These are phyloP conservation scores for Horisme vitalbata DNA, from an alignment of 2,888 invertebrate species.

Conservation along the genomic window DNA sequence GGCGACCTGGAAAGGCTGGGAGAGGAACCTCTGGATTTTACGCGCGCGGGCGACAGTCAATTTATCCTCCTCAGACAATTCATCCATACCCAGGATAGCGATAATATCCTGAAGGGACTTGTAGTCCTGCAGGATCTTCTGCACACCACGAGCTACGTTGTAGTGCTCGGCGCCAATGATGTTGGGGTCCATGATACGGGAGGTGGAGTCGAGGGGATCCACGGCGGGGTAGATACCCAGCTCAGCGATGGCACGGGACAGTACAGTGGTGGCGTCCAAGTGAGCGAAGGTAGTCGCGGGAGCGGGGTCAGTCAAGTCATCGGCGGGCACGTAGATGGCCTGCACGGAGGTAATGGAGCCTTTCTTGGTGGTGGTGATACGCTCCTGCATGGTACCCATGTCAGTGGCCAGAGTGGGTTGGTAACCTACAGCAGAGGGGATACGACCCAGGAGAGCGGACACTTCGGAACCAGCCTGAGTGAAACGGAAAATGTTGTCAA, in stretches of 20 bases:
- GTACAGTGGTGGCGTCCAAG: constrained; percentile 97
- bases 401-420: constrained; percentile 98
- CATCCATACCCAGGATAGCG: constrained; percentile 93
- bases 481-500: constrained; percentile 98
- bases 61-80: constrained; percentile 97
- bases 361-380: constrained; percentile 96
- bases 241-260: constrained; percentile 96
- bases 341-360: constrained; percentile 98
- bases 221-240: constrained; percentile 97
- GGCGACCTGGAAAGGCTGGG: constrained; percentile 96
- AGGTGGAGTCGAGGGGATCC: constrained; percentile 96
- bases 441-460: constrained; percentile 96
- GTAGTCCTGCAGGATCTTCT: constrained; percentile 94
- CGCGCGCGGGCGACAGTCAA: constrained; percentile 96
- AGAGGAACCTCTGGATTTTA: constrained; percentile 97
- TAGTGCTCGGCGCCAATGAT: constrained; percentile 96
- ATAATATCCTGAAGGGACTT: constrained; percentile 93
- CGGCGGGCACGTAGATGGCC: constrained; percentile 97
- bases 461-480: constrained; percentile 95
- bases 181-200: constrained; percentile 97
- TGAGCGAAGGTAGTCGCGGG: constrained; percentile 98
- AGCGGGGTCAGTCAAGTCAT: constrained; percentile 97
- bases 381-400: constrained; percentile 99
- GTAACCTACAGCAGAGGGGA: constrained; percentile 97
- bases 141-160: constrained; percentile 94